Conservation (phyloP, 2,888 invertebrate species). For the Lasioglossum zephyrum region DNA sequence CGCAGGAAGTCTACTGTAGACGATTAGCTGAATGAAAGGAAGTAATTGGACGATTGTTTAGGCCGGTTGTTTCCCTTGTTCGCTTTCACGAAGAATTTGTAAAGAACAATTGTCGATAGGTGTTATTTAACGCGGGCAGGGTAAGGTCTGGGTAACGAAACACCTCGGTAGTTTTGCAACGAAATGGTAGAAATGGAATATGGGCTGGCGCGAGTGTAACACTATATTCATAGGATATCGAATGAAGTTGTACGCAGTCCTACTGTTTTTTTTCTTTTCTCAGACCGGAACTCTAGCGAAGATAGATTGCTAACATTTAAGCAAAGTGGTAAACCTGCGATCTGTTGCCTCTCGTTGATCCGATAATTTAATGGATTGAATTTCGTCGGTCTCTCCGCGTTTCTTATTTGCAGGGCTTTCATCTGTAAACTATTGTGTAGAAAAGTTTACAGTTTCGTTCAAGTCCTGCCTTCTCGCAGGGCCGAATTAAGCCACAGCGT, state of each 20-base stretch:
- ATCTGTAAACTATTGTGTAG: too few relatives aligned
- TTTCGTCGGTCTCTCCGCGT: neutral
- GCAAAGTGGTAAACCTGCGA: constrained; percentile 17
- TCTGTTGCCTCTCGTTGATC: constrained; percentile 48
- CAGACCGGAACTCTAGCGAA: constrained; percentile 39
- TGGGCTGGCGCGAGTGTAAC: constrained; percentile 66
- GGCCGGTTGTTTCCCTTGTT: constrained; percentile 1
- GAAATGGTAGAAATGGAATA: constrained; percentile 74
- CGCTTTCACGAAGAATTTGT: constrained; percentile 31
- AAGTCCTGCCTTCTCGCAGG: too few relatives aligned
- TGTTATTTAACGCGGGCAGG: constrained; percentile 46
- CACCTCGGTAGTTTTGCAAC: constrained; percentile 72
- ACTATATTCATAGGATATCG: constrained; percentile 69
- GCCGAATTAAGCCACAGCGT: too few relatives aligned
- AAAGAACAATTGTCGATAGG: constrained; percentile 51
- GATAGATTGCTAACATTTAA: constrained; percentile 64
- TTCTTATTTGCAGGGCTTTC: neutral
- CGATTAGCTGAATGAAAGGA: neutral
- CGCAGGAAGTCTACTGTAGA: neutral
- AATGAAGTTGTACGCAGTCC: constrained; percentile 69
- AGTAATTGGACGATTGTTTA: neutral
- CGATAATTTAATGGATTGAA: constrained; percentile 25
- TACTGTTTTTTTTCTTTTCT: constrained; percentile 24
- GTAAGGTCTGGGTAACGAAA: constrained; percentile 65
- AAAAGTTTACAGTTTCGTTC: too few relatives aligned